These are phyloP conservation scores for Bubo blakistoni DNA, from an alignment of 2,113 vertebrate species.

Conservation along the genomic window DNA sequence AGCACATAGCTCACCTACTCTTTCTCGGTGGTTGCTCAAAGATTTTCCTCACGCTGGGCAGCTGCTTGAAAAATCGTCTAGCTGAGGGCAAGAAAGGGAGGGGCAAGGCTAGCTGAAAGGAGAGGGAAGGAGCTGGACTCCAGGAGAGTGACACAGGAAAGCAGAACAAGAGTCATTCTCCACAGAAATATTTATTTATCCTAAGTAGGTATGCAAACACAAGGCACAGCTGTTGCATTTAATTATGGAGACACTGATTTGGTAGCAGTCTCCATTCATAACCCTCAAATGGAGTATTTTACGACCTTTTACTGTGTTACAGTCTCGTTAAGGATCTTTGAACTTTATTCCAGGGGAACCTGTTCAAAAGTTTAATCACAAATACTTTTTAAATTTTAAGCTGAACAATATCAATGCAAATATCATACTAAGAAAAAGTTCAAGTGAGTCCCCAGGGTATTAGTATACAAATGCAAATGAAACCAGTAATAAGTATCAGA, in stretches of 20 bases:
- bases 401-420: neutral
- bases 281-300: neutral
- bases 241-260: neutral
- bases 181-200: neutral
- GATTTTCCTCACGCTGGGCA: accelerated
- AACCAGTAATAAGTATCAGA: neutral
- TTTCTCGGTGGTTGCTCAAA: neutral
- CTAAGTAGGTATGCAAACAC: neutral
- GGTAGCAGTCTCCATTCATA: neutral
- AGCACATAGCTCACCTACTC: neutral
- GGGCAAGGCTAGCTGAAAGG: neutral
- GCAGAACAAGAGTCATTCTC: neutral
- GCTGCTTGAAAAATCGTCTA: neutral
- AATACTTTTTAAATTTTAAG: neutral
- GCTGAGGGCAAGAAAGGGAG: neutral
- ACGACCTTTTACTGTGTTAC: neutral
- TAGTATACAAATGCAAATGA: neutral
- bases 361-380: neutral
- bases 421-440: neutral
- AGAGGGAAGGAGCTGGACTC: neutral
- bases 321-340: neutral
- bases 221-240: neutral
- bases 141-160: neutral
- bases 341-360: neutral
- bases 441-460: neutral